A percentile compares a stretch with the other conserved stretches of the same genome.
phyloP scores from a whole-genome alignment of 2,888 invertebrate genomes.

The Megaustenia siamemsis region DNA sequence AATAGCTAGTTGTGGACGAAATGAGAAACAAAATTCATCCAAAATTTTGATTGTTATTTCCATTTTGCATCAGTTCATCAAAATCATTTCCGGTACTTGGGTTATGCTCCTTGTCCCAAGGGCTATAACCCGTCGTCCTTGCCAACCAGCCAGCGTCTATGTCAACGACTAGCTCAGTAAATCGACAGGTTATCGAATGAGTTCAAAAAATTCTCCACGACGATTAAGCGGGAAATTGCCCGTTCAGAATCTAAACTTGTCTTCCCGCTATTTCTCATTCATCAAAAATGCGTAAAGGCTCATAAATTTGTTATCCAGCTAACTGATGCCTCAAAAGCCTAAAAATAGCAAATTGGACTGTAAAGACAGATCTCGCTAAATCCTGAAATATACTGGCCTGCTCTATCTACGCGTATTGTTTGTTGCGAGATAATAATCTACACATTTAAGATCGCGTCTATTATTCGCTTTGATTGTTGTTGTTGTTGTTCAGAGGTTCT shows the following conservation, averaged over 20 bases:
- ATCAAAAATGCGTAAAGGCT: not conserved
- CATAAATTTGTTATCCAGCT: not conserved
- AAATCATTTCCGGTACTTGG: not conserved
- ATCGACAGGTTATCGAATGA: constrained; percentile 33
- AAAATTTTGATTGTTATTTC: not conserved
- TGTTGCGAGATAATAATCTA: no score
- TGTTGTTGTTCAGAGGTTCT: no score
- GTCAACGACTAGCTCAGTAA: not conserved
- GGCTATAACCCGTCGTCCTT: not conserved
- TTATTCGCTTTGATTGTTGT: no score
- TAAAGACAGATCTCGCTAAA: no score
- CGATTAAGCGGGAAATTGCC: constrained; percentile 22
- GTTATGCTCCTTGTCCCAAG: constrained; percentile 24
- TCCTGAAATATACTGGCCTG: no score
- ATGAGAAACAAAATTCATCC: constrained; percentile 8
- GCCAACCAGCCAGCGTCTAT: constrained; percentile 17
- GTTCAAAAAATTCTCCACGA: constrained; percentile 14
- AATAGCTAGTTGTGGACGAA: not conserved
- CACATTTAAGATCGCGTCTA: no score
- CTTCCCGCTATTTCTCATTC: constrained; percentile 16
- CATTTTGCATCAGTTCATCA: constrained; percentile 10
- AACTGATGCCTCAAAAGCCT: no score
- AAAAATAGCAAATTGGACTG: no score
- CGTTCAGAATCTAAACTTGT: not conserved
- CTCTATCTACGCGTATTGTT: no score